Percentiles rank a stretch among this genome's conserved stretches.
These are phyloP conservation scores for Edolisoma coerulescens DNA, from an alignment of 2,113 vertebrate genomes.

Conservation along the genomic window DNA sequence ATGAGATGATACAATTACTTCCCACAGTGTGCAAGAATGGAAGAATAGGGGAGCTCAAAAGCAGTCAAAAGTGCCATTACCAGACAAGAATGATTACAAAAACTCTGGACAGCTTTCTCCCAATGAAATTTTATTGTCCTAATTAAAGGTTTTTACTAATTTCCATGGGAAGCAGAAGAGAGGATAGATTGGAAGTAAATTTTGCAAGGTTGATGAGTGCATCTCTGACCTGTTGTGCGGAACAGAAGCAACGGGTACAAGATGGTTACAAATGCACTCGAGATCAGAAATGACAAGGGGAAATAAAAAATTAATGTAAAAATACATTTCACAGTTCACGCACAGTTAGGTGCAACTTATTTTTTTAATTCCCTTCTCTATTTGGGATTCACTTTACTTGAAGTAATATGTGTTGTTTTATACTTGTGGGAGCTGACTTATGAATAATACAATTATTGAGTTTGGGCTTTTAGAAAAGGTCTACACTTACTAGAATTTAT, in stretches of 20 bases:
- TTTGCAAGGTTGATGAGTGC: background rate
- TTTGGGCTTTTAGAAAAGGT: background rate
- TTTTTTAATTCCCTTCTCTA: background rate
- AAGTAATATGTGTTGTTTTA: background rate
- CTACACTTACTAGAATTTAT: background rate
- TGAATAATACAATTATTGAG: conserved; percentile 27
- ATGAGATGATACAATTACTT: background rate
- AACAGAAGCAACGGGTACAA: background rate
- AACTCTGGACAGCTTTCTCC: background rate
- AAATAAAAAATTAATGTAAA: conserved; percentile 55
- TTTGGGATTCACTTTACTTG: conserved; percentile 20
- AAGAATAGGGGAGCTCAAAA: background rate
- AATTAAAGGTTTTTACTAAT: background rate
- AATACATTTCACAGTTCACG: background rate
- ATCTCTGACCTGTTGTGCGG: background rate
- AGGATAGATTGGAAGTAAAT: background rate
- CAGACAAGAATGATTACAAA: background rate
- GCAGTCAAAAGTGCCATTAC: background rate
- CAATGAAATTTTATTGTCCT: background rate
- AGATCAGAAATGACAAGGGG: background rate
- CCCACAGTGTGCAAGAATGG: background rate
- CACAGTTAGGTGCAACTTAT: conserved; percentile 1
- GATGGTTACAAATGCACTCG: background rate
- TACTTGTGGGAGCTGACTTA: background rate
- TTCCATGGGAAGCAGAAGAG: background rate